Evolutionary conservation across 2,797 vertebrate species (phyloP).

Genomic region (Crenuchus spilurus): DNA sequence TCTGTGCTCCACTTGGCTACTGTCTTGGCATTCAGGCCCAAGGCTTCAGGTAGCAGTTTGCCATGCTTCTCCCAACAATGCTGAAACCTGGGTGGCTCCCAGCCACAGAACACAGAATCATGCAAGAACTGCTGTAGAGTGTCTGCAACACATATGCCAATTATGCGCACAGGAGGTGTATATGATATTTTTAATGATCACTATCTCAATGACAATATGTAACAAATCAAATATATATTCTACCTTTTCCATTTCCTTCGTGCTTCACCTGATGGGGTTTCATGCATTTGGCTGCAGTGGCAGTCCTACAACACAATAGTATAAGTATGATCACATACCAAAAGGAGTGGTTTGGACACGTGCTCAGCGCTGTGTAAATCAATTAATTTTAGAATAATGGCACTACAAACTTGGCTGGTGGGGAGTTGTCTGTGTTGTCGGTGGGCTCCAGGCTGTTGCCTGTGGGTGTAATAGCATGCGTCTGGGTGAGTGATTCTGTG

Average conservation of each 20-base stretch:
- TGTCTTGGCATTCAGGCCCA: conserved; percentile 86
- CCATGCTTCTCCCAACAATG: conserved; percentile 94
- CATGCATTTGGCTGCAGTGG: conserved; percentile 79
- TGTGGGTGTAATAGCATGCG: conserved; percentile 45
- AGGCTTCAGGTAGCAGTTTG: conserved; percentile 89
- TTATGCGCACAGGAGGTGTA: background rate
- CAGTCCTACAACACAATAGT: conserved; percentile 71
- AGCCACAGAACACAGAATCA: conserved; percentile 87
- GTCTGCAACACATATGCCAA: conserved; percentile 57
- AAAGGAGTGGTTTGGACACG: no score
- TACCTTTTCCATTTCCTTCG: conserved; percentile 83
- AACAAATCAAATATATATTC: background rate
- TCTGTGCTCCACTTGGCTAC: conserved; percentile 89
- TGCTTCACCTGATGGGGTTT: conserved; percentile 87
- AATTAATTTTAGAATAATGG: no score
- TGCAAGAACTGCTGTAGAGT: conserved; percentile 91
- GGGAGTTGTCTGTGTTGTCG: conserved; percentile 53
- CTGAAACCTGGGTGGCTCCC: conserved; percentile 71
- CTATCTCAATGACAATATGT: no score
- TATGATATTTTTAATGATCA: background rate
- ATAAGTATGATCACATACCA: no score
- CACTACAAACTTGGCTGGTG: conserved; percentile 14
- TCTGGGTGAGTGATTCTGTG: conserved; percentile 64
- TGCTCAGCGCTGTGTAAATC: no score
- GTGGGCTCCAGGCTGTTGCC: conserved; percentile 61